Evolutionary conservation across 1,140 invertebrate genomes (phyloP).

Genomic region (Sesamia nonagrioides): DNA sequence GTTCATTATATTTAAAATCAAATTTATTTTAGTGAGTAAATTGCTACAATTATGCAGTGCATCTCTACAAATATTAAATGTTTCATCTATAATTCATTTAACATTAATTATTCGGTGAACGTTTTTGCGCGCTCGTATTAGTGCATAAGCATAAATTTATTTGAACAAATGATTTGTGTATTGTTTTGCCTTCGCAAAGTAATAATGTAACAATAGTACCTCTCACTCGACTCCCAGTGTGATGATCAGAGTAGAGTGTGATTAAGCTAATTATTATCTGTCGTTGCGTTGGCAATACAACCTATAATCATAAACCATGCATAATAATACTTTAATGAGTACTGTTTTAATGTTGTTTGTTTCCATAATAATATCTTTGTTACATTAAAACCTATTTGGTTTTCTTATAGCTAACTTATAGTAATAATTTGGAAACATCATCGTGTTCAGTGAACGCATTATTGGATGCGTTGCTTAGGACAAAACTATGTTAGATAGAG

Average conservation of each 20-base stretch:
- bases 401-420: not conserved
- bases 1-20: slow-evolving; percentile 37
- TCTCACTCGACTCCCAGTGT: not conserved
- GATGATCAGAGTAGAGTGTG: slow-evolving; percentile 41
- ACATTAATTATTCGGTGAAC: slow-evolving; percentile 46
- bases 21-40: slow-evolving; percentile 15
- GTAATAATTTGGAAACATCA: not conserved
- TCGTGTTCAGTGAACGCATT: not conserved
- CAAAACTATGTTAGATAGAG: slow-evolving; percentile 43
- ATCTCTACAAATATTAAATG: slow-evolving; percentile 31
- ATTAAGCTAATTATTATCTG: slow-evolving; percentile 41
- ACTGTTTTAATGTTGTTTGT: slow-evolving; percentile 17
- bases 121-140: slow-evolving; percentile 33
- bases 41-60: slow-evolving; percentile 13
- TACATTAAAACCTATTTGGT: not conserved
- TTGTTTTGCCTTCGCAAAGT: slow-evolving; percentile 25
- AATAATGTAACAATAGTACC: slow-evolving; percentile 20
- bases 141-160: slow-evolving; percentile 36
- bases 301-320: slow-evolving; percentile 34
- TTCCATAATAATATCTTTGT: slow-evolving; percentile 13
- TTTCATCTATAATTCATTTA: slow-evolving; percentile 44
- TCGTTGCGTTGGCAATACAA: slow-evolving; percentile 23
- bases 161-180: slow-evolving; percentile 41
- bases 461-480: slow-evolving; percentile 2
- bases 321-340: slow-evolving; percentile 36